Conservation (phyloP, 2,888 invertebrate genomes). For the Antitype chi region DNA sequence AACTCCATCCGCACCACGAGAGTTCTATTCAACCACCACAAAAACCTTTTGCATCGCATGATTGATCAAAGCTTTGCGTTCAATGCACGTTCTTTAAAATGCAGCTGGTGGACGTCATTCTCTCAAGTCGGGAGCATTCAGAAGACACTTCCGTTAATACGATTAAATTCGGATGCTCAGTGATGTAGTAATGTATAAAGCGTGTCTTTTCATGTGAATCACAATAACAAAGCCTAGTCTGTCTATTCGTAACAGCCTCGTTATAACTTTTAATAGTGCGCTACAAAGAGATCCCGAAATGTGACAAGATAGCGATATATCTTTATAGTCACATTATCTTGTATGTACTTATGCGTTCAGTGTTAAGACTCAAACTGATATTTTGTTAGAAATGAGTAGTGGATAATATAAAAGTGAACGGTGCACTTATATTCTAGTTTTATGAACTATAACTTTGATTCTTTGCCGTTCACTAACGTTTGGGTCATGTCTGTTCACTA, state of each 20-base stretch:
- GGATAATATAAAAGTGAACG: conserved; percentile 50
- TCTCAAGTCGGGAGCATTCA: conserved; percentile 47
- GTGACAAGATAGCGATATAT: conserved; percentile 70
- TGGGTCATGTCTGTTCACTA: conserved; percentile 30
- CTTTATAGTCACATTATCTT: conserved; percentile 66
- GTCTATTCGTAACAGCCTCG: conserved; percentile 78
- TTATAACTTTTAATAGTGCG: conserved; percentile 88
- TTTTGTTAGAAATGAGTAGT: conserved; percentile 45
- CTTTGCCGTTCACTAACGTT: conserved; percentile 43
- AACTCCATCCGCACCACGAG: conserved; percentile 80
- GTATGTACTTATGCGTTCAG: conserved; percentile 56
- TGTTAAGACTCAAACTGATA: conserved; percentile 40
- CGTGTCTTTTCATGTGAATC: conserved; percentile 71
- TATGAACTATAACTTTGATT: conserved; percentile 61
- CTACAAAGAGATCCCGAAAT: conserved; percentile 81
- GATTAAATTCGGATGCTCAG: conserved; percentile 46
- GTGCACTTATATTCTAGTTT: conserved; percentile 47
- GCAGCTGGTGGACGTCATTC: conserved; percentile 73
- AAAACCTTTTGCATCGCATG: conserved; percentile 87
- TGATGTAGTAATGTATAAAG: conserved; percentile 65
- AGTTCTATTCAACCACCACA: conserved; percentile 85
- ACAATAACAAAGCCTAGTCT: conserved; percentile 73
- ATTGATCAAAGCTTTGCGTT: conserved; percentile 88
- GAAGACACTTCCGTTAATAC: conserved; percentile 46
- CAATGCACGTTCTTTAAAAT: conserved; percentile 80